Evolutionary conservation across 2,797 vertebrate species (phyloP), one percentile per base, ranked within the genome.

Genomic region (Macropodus opercularis): DNA sequence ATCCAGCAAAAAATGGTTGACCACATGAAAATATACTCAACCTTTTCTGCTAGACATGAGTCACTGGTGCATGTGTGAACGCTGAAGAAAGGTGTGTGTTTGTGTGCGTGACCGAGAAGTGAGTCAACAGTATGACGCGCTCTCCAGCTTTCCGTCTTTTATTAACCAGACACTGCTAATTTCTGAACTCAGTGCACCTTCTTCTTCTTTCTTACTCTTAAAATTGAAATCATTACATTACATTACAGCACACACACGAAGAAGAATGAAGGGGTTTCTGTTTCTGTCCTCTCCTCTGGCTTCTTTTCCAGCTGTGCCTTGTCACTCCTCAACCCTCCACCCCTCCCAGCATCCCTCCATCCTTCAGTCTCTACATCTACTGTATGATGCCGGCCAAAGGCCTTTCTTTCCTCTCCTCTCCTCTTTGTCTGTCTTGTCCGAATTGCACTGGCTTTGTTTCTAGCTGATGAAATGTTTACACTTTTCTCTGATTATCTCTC

Each of bases 11-110:
- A 84, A 72, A 68, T 24, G 50, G 83, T 86, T 82, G 78, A 85
- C 85, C 87, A 80, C 89, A 89, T 81, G 79, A 90, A 91, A 88
- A 90, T 79, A 87, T 57, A 62, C 56, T n/a, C 50, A 82, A 77
- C 65, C 22, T 80, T 78, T 78, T 84, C 69, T 78, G 74, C 74
- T 60, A 89, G 90, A 91, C 90, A 56, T 92, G 90, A 91, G 81
- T 92, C 90, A 91, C 78, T 35, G 47, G 62, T 73, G 73, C 78
- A 26, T 76, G 68, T 72, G 53, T 64, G 79, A 77, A 44, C 14
- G 1, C 27, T 54, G 26, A n/a, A 66, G 50, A 64, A 70, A 81
- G 63, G 60, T 75, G 69, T 62, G 76, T 77, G 60, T 47, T 32
- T 36, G 54, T 47, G 52, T 18, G 39, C 36, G 34, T 40, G 76